Percentiles rank a stretch among this genome's conserved stretches.
Conservation (phyloP, 2,113 vertebrate genomes). For the Osmerus mordax region DNA sequence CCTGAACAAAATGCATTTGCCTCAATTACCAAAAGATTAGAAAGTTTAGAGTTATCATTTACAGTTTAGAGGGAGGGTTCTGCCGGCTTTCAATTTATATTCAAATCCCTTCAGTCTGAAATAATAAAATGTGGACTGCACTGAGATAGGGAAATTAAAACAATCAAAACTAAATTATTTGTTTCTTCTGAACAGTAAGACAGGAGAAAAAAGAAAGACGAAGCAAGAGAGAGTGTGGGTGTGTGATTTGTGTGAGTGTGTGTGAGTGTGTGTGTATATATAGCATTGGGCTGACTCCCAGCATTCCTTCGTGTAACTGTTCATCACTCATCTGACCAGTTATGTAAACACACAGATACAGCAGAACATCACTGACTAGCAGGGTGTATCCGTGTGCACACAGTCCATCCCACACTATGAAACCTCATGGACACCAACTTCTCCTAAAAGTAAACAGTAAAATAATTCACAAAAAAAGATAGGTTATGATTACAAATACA, state of each 20-base stretch:
- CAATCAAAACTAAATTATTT: conserved; percentile 34
- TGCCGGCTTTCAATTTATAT: conserved; percentile 71
- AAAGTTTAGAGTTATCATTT: conserved; percentile 74
- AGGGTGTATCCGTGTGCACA: conserved; percentile 40
- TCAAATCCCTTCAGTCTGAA: conserved; percentile 65
- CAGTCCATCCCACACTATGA: conserved; percentile 27
- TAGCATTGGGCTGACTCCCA: conserved; percentile 45
- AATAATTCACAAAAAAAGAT: no score
- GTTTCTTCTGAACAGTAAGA: not conserved
- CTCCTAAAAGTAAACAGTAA: no score
- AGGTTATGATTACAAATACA: no score
- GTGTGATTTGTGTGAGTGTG: no score
- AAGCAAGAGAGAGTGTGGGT: no score
- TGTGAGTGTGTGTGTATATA: not conserved
- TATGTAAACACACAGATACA: conserved; percentile 59
- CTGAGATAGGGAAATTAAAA: conserved; percentile 50
- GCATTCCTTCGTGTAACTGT: conserved; percentile 53
- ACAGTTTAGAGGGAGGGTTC: conserved; percentile 63
- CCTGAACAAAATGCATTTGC: conserved; percentile 78
- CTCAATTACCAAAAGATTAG: conserved; percentile 78
- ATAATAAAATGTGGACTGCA: conserved; percentile 53
- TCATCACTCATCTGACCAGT: conserved; percentile 56
- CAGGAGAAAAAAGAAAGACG: no score
- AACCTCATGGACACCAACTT: no score
- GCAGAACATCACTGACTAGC: conserved; percentile 34